Base-by-base conservation (phyloP, 2,113 vertebrate genomes). In the Amphiprion ocellaris region DNA sequence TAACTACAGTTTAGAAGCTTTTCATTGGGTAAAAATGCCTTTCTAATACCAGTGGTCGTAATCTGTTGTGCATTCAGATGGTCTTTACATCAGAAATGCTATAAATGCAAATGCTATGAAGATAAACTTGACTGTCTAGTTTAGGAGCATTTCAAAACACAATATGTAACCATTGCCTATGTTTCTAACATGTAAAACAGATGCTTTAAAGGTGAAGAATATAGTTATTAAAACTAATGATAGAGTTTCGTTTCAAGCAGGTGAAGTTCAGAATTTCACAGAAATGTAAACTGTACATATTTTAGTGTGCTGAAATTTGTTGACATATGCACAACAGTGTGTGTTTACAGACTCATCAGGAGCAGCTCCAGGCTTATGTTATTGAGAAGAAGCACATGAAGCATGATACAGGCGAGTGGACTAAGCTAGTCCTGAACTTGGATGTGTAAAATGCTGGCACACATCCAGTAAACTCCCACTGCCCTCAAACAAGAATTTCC, bases 401-500 rank as follows among this genome's bases (percentile, higher is more conserved):
- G 56, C 24, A 47, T 14, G 66, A 87, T 69, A 69, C 15, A n/a
- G 47, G 50, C 21, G 21, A 50, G 41, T 7, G 19, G 19, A 69
- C 46, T 63, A 24, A 67, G 37, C 28, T 46, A 4, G 41, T 44
- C 21, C 52, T 78, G 49, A 61, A 79, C 67, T 69, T 76, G 58
- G 71, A 89, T 58, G 55, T 75, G 60, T 80, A 33, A 79, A 33
- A 16, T 28, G 33, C 50, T 85, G 72, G 72, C 79, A 73, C 23
- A 50, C 2, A 6, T 74, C 73, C 69, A 65, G 17, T 65, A 37
- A 77, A 71, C 73, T 79, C 53, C 50, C 15, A 44, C 10, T 85
- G 75, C 28, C 58, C 68, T 85, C 47, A 50, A 60, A 72, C 52
- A 68, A 59, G 82, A 82, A 72, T 60, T 75, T 70, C 62, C 79